Percentiles rank a stretch among this genome's conserved stretches.
These are phyloP conservation scores for Distichodus sexfasciatus DNA, from an alignment of 2,797 vertebrate genomes.

Conservation along the genomic window DNA sequence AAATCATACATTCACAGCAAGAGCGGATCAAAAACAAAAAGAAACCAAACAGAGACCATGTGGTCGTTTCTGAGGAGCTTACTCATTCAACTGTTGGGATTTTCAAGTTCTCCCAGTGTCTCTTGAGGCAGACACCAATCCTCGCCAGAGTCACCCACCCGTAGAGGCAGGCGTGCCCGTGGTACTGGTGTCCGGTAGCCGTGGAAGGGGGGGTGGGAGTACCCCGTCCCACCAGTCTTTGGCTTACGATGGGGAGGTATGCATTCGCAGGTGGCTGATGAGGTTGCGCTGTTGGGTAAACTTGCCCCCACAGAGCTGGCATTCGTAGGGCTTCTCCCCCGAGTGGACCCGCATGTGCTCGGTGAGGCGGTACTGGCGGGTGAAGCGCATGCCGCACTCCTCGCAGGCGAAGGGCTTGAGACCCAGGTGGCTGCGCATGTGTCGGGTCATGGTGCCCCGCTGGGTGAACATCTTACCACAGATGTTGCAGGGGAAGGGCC, in stretches of 20 bases:
- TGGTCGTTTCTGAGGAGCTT: conserved; percentile 60
- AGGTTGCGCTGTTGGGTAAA: conserved; percentile 99
- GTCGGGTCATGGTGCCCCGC: conserved; percentile 98
- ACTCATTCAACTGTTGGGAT: conserved; percentile 30
- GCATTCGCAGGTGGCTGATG: conserved; percentile 99
- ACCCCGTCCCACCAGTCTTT: conserved; percentile 72
- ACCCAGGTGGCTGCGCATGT: conserved; percentile 98
- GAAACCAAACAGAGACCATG: conserved; percentile 24
- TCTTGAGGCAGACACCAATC: conserved; percentile 29
- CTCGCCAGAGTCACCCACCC: conserved; percentile 53
- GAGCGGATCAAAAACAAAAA: not conserved
- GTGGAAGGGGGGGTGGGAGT: conserved; percentile 27
- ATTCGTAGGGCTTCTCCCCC: conserved; percentile 99
- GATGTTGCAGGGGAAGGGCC: conserved; percentile 98
- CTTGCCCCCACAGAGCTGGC: conserved; percentile 97
- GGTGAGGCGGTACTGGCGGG: conserved; percentile 97
- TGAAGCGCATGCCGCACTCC: conserved; percentile 99
- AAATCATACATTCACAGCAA: conserved; percentile 50
- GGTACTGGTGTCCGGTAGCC: conserved; percentile 36
- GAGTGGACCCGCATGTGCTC: conserved; percentile 99
- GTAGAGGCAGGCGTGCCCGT: conserved; percentile 35
- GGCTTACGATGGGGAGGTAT: conserved; percentile 94
- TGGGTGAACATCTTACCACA: conserved; percentile 99
- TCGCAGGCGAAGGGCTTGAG: conserved; percentile 98
- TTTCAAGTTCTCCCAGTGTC: conserved; percentile 40